Evolutionary conservation across 2,888 invertebrate genomes (phyloP).

Genomic region (Alentia gelatinosa): DNA sequence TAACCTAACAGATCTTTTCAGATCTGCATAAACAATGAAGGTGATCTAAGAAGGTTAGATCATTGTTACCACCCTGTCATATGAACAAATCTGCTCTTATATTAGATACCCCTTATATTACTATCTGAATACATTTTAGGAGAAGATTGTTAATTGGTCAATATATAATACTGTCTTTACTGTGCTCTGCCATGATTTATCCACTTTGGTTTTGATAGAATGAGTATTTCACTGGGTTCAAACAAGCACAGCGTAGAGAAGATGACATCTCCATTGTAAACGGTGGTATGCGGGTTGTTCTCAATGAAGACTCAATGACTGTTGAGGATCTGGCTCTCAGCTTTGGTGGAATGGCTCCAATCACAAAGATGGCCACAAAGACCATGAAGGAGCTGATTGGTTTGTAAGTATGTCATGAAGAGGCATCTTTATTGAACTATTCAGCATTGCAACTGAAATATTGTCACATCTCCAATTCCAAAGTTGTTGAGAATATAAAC

Average conservation of each 20-base stretch:
- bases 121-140: too few species aligned
- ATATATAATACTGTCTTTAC: too few species aligned
- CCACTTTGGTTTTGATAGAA: constrained; percentile 81
- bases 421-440: background rate
- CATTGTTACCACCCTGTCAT: too few species aligned
- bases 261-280: constrained; percentile 98
- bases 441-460: background rate
- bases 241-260: constrained; percentile 94
- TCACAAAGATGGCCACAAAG: constrained; percentile 87
- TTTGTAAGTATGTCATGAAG: constrained; percentile 73
- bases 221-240: constrained; percentile 90
- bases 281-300: constrained; percentile 86
- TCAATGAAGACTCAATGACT: constrained; percentile 82
- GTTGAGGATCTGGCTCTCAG: constrained; percentile 86
- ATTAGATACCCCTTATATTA: too few species aligned
- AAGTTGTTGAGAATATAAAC: background rate
- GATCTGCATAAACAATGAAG: too few species aligned
- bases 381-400: constrained; percentile 84
- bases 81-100: too few species aligned
- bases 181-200: background rate
- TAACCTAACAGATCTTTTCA: too few species aligned
- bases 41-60: too few species aligned
- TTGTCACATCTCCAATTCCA: background rate
- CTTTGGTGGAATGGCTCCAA: constrained; percentile 97
- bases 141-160: too few species aligned